Percentiles rank a stretch among this genome's conserved stretches.
Evolutionary conservation across 2,888 invertebrate species (phyloP).

Genomic region (Macaria notata): DNA sequence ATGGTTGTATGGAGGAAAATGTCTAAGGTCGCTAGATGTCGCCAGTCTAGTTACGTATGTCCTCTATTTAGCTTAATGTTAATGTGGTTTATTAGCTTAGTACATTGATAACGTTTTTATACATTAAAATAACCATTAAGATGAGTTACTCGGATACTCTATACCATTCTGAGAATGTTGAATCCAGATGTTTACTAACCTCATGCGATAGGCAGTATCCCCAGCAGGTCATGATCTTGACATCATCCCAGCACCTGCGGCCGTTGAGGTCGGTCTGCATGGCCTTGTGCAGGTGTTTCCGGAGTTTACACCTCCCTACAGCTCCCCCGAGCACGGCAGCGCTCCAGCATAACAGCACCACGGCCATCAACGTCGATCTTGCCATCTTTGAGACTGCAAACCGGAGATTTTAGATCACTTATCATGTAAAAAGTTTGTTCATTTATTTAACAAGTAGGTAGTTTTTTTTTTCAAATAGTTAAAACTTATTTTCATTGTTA

Average conservation of each 20-base stretch:
- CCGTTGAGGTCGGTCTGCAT: constrained; percentile 82
- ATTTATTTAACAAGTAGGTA: too few species aligned
- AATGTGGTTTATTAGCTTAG: too few species aligned
- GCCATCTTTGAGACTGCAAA: constrained; percentile 30
- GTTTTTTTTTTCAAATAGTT: too few species aligned
- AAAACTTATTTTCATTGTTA: too few species aligned
- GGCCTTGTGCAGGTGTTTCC: constrained; percentile 63
- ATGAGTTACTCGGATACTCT: too few species aligned
- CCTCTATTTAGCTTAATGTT: too few species aligned
- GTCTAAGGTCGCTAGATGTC: too few species aligned
- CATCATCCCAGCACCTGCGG: constrained; percentile 88
- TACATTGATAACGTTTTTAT: too few species aligned
- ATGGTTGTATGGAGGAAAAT: too few species aligned
- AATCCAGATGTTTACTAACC: constrained; percentile 64
- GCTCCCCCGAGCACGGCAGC: constrained; percentile 42
- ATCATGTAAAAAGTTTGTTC: not conserved
- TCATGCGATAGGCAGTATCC: constrained; percentile 93
- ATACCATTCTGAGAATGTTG: too few species aligned
- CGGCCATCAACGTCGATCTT: constrained; percentile 33
- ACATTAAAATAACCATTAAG: not conserved
- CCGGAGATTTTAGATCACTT: constrained; percentile 2
- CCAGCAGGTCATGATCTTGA: constrained; percentile 91
- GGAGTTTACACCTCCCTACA: constrained; percentile 58
- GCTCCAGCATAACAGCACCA: constrained; percentile 47
- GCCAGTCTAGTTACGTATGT: too few species aligned